A percentile compares a stretch with the other conserved stretches of the same genome.
phyloP scores from a whole-genome alignment of 2,888 invertebrate genomes.

The Stenolophus ochropezus region DNA sequence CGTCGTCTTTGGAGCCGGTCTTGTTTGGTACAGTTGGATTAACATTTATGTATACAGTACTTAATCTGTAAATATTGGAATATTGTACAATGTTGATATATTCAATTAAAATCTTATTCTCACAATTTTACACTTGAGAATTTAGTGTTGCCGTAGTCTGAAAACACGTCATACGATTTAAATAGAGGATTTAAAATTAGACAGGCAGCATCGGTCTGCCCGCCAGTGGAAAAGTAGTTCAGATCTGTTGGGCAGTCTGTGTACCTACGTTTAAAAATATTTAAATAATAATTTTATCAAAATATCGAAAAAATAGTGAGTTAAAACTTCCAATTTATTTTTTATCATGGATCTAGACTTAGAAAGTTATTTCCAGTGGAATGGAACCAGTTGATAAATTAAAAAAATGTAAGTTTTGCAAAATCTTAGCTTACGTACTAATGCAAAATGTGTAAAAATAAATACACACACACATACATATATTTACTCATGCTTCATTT shows the following conservation, averaged over 20 bases:
- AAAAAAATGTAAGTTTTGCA: constrained; percentile 37
- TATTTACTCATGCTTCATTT: background rate
- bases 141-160: constrained; percentile 55
- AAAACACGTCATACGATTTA: constrained; percentile 68
- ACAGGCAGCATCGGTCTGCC: constrained; percentile 64
- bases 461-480: background rate
- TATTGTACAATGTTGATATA: too few relatives aligned
- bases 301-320: background rate
- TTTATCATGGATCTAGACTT: constrained; percentile 5
- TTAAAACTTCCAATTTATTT: background rate
- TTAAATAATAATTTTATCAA: constrained; percentile 49
- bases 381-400: constrained; percentile 31
- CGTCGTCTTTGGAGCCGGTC: too few relatives aligned
- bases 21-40: too few relatives aligned
- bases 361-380: constrained; percentile 21
- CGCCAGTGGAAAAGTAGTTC: constrained; percentile 68
- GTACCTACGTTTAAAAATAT: constrained; percentile 66
- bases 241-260: constrained; percentile 67
- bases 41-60: too few relatives aligned
- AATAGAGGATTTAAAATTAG: constrained; percentile 69
- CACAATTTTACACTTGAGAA: too few relatives aligned
- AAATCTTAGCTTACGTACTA: constrained; percentile 7
- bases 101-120: too few relatives aligned
- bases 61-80: too few relatives aligned
- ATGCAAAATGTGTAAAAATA: background rate